These are phyloP conservation scores for Actinemys pallida DNA, from an alignment of 2,113 vertebrate species.

Conservation along the genomic window DNA sequence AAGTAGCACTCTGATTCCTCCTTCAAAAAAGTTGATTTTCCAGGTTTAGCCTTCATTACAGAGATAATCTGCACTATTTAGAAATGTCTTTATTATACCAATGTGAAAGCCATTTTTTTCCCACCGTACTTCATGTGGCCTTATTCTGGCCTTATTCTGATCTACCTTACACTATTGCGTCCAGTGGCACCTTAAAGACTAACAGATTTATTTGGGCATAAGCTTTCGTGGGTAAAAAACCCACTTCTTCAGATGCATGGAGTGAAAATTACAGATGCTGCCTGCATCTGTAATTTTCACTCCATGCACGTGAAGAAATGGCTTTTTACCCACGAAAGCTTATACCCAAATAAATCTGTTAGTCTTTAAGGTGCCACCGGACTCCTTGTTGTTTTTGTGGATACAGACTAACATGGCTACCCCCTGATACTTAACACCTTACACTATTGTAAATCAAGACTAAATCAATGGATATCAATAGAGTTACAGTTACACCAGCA, in stretches of 20 bases:
- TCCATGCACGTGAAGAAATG: no score
- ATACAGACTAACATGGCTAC: no score
- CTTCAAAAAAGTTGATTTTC: conserved; percentile 43
- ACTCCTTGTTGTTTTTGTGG: no score
- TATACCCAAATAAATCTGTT: no score
- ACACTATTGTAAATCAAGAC: neutral
- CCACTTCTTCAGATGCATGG: no score
- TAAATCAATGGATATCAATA: neutral
- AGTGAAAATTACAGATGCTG: no score
- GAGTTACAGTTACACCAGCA: neutral
- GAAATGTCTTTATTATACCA: neutral
- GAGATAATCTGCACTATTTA: neutral
- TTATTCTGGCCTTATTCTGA: neutral
- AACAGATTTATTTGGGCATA: no score
- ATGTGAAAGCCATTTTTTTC: neutral
- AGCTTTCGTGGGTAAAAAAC: no score
- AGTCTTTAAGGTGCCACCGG: no score
- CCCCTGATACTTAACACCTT: neutral
- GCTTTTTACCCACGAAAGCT: no score
- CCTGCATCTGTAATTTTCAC: no score
- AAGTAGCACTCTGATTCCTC: neutral
- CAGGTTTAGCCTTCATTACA: neutral
- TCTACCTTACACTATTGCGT: neutral
- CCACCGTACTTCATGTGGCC: neutral
- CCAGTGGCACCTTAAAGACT: no score